Evolutionary conservation across 2,888 invertebrate species (phyloP).

Genomic region (Hedychridium roseum): DNA sequence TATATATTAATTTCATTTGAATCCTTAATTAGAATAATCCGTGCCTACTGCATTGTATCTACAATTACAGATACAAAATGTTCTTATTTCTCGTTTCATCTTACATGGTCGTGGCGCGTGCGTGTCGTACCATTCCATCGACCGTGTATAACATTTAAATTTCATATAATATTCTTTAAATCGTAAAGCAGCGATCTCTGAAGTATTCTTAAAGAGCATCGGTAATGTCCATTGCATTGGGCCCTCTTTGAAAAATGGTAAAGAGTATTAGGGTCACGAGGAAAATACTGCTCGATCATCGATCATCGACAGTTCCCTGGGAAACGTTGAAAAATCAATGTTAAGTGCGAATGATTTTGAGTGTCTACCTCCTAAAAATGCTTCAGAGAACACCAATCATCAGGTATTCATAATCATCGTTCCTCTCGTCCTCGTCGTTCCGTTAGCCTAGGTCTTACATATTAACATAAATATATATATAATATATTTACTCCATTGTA

Average conservation of each 20-base stretch:
- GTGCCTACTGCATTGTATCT: constrained; percentile 57
- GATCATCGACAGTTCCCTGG: background rate
- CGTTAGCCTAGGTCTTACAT: constrained; percentile 19
- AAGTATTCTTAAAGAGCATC: constrained; percentile 37
- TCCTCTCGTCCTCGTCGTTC: constrained; percentile 15
- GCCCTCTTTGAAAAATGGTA: constrained; percentile 22
- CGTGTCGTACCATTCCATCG: constrained; percentile 9
- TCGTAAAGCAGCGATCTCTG: constrained; percentile 44
- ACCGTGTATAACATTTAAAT: constrained; percentile 17
- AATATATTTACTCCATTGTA: constrained; percentile 58
- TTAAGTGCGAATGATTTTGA: no score
- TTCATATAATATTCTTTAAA: constrained; percentile 24
- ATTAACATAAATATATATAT: constrained; percentile 43
- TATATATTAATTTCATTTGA: constrained; percentile 62
- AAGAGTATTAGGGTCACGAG: no score
- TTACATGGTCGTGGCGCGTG: constrained; percentile 12
- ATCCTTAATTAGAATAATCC: constrained; percentile 55
- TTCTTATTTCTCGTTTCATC: constrained; percentile 26
- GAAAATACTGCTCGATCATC: background rate
- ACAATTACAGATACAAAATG: constrained; percentile 61
- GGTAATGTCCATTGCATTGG: constrained; percentile 22
- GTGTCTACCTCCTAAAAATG: constrained; percentile 42
- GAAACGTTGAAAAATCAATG: no score
- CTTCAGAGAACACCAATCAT: constrained; percentile 51
- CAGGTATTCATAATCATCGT: constrained; percentile 38